These are phyloP conservation scores for Sussaba pulchella DNA, from an alignment of 2,888 invertebrate species.

Conservation along the genomic window DNA sequence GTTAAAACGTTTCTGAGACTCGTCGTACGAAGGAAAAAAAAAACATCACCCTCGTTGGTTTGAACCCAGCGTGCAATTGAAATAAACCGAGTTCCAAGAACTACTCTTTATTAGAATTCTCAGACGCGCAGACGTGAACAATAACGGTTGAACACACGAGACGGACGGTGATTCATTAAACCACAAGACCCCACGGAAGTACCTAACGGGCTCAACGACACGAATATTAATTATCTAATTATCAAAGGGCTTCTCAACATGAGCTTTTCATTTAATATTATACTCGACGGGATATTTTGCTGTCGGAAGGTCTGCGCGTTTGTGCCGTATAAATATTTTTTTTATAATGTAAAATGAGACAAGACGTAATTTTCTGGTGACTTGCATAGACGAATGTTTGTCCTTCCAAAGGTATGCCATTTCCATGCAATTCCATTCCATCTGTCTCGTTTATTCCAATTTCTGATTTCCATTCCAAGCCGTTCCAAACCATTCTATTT, in stretches of 20 bases:
- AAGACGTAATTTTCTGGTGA: too few relatives aligned
- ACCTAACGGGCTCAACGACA: background rate
- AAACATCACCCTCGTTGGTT: conserved; percentile 18
- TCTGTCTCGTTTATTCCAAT: too few relatives aligned
- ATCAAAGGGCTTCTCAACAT: conserved; percentile 14
- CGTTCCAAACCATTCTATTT: too few relatives aligned
- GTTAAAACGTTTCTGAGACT: conserved; percentile 4
- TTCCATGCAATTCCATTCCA: too few relatives aligned
- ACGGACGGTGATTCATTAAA: conserved; percentile 22
- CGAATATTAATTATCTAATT: conserved; percentile 34
- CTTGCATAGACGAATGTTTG: too few relatives aligned
- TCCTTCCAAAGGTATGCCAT: too few relatives aligned
- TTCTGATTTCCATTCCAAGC: too few relatives aligned
- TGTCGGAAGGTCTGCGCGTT: background rate
- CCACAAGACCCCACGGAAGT: background rate
- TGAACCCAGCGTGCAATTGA: conserved; percentile 42
- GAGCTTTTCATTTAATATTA: conserved; percentile 4
- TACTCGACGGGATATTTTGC: background rate
- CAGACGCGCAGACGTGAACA: conserved; percentile 35
- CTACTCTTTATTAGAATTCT: conserved; percentile 58
- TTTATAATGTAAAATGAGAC: background rate
- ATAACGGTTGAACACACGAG: background rate
- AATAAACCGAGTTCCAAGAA: conserved; percentile 54
- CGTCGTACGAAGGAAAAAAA: conserved; percentile 9
- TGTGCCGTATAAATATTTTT: background rate